These are phyloP conservation scores for Drosophila dives DNA, from an alignment of 2,888 invertebrate species.

Conservation along the genomic window DNA sequence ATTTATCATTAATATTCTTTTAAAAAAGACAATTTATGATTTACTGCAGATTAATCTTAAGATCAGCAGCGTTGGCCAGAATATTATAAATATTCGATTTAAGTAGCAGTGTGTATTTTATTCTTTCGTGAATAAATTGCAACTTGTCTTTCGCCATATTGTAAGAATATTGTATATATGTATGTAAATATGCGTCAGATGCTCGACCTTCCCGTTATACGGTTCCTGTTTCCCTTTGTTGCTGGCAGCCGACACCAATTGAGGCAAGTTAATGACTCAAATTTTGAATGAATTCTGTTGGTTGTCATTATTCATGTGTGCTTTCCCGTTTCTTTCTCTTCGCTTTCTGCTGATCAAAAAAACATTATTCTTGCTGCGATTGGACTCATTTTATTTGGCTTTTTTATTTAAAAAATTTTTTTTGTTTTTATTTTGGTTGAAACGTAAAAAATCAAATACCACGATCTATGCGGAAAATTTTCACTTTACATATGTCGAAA, in stretches of 20 bases:
- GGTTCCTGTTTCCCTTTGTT: conserved; percentile 37
- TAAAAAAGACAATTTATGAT: not conserved
- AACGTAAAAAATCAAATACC: conserved; percentile 71
- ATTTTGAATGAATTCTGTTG: conserved; percentile 41
- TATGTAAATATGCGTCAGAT: not conserved
- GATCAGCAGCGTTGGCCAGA: not conserved
- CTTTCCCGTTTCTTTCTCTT: conserved; percentile 53
- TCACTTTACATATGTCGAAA: conserved; percentile 32
- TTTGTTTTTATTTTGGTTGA: conserved; percentile 31
- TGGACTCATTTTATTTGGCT: conserved; percentile 22
- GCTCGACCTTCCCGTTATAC: not conserved
- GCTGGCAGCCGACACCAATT: conserved; percentile 28
- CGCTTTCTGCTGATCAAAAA: conserved; percentile 58
- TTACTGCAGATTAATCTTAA: not conserved
- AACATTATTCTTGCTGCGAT: conserved; percentile 36
- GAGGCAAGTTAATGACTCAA: conserved; percentile 65
- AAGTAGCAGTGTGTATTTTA: not conserved
- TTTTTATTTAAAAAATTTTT: not conserved
- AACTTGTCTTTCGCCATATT: not conserved
- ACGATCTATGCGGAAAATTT: conserved; percentile 46
- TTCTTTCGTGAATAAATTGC: not conserved
- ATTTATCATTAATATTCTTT: not conserved
- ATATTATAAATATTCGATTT: not conserved
- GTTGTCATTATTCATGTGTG: conserved; percentile 37
- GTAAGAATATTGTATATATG: conserved; percentile 1